Base-by-base conservation (phyloP, 2,113 vertebrate species). In the Mirounga angustirostris region DNA sequence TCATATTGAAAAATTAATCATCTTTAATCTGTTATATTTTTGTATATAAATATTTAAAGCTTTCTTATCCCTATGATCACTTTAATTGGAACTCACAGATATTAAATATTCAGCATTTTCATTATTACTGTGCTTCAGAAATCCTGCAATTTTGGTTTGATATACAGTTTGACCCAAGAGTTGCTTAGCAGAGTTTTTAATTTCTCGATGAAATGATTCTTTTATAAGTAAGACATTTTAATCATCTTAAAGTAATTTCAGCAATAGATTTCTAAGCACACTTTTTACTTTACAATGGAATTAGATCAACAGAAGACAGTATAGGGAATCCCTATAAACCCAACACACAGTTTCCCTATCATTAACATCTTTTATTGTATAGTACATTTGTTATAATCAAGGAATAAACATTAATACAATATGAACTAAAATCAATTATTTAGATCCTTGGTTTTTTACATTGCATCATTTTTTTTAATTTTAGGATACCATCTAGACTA, bases 1-100 rank as follows among this genome's bases (percentile, higher is more conserved):
- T 93, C 33, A 82, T n/a, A 61, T 50, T 78, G 12, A 80, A 10
- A 85, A 71, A 67, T 93, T 80, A 85, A 74, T 81, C 36, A 65
- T 78, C n/a, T 78, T 81, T 61, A 82, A 2, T 43, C 4, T 50
- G 7, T 65, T 54, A 71, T 59, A 56, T 54, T n/a, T 83, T 63
- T 78, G 14, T 21, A 71, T 26, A n/a, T 50, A 83, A 69, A 83
- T 94, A 95, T 87, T 87, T 88, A 56, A 83, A 76, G 26, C 30
- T 88, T 63, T 36, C 54, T 22, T 91, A 46, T 12, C 21, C 11
- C 7, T 76, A 19, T 91, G 7, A 88, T 94, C 18, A 71, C 15
- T 69, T 69, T 78, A 88, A 78, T 43, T 84, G 33, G 82, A n/a
- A 69, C 43, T 10, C 9, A 50, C 21, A 88, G 7, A 81, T 22